Evolutionary conservation across 2,888 invertebrate genomes (phyloP).

Genomic region (Campaea margaritaria): DNA sequence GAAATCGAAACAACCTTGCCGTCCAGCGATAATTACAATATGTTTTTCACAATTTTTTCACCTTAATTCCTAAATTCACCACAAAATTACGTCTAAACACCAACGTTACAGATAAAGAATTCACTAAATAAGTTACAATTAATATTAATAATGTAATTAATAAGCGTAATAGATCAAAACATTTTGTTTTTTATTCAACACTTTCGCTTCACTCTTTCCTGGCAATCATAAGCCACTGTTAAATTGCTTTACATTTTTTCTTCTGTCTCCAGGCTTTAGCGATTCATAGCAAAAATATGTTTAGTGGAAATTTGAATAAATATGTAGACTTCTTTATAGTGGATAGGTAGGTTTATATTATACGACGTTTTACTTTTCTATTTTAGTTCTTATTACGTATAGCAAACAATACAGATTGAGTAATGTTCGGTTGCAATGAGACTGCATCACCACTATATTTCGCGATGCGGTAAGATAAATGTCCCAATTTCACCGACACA

Average conservation of each 20-base stretch:
- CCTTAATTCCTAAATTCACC: conserved; percentile 48
- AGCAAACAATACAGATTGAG: no score
- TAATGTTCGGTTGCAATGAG: no score
- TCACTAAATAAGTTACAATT: conserved; percentile 77
- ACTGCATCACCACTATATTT: no score
- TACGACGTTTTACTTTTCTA: not conserved
- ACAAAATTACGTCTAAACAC: conserved; percentile 71
- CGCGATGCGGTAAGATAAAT: no score
- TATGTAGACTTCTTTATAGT: conserved; percentile 8
- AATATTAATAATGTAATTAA: conserved; percentile 79
- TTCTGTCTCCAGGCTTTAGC: conserved; percentile 26
- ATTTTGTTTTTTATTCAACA: conserved; percentile 68
- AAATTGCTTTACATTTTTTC: conserved; percentile 49
- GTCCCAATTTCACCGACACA: no score
- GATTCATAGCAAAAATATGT: conserved; percentile 32
- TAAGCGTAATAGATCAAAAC: conserved; percentile 85
- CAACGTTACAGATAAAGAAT: conserved; percentile 77
- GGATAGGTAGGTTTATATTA: conserved; percentile 6
- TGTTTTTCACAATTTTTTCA: conserved; percentile 25
- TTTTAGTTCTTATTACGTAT: no score
- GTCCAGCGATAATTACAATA: conserved; percentile 21
- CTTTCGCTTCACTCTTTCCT: conserved; percentile 40
- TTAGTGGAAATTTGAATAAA: conserved; percentile 8
- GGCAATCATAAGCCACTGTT: conserved; percentile 55
- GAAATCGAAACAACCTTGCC: conserved; percentile 31